Percentiles rank a stretch among this genome's conserved stretches.
phyloP scores from a whole-genome alignment of 2,888 invertebrate genomes.

The Panzeria rudis region DNA sequence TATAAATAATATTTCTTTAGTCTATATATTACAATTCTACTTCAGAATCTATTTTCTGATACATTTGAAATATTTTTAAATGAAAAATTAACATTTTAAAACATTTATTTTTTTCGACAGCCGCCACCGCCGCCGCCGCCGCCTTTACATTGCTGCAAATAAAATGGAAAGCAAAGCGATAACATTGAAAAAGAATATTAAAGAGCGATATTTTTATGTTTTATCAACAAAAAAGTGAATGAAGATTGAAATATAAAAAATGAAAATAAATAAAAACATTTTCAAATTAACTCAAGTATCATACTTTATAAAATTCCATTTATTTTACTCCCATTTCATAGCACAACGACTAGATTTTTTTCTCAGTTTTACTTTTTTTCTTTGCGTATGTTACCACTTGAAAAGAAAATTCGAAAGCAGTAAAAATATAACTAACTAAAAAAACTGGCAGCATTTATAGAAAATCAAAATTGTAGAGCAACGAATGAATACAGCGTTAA shows the following conservation, averaged over 20 bases:
- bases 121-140: too few species aligned
- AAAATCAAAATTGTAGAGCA: constrained; percentile 22
- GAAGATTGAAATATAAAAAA: background rate
- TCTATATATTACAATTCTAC: background rate
- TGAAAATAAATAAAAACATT: constrained; percentile 55
- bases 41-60: constrained; percentile 20
- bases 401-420: constrained; percentile 20
- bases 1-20: background rate
- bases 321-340: constrained; percentile 1
- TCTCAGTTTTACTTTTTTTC: background rate
- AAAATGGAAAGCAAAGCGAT: background rate
- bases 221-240: constrained; percentile 22
- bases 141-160: background rate
- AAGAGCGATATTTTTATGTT: background rate
- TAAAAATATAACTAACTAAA: background rate
- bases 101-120: background rate
- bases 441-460: constrained; percentile 2
- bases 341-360: constrained; percentile 4
- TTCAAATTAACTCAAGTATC: constrained; percentile 69
- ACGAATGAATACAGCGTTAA: background rate
- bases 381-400: constrained; percentile 39
- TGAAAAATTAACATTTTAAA: constrained; percentile 38
- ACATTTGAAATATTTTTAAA: constrained; percentile 43
- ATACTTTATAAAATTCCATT: constrained; percentile 45
- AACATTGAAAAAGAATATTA: constrained; percentile 2